Conservation (phyloP, 1,140 invertebrate species). For the Drosophila equinoxialis region DNA sequence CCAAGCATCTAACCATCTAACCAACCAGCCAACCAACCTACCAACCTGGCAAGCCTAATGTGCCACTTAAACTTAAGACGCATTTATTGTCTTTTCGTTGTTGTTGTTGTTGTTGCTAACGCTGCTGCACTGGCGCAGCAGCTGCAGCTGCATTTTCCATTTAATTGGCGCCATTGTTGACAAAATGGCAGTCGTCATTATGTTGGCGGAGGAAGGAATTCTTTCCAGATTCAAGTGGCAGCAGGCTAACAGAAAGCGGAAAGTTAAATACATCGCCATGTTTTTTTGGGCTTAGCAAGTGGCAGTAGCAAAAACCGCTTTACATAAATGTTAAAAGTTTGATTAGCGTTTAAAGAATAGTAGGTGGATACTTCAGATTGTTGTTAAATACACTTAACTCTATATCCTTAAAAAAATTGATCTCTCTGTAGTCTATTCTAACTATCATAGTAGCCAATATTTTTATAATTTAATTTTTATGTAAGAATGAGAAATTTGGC, state of each 20-base stretch:
- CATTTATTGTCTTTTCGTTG: constrained; percentile 73
- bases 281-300: constrained; percentile 25
- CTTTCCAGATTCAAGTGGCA: constrained; percentile 16
- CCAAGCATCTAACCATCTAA: too few relatives aligned
- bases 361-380: too few relatives aligned
- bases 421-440: too few relatives aligned
- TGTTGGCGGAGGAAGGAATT: constrained; percentile 25
- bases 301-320: constrained; percentile 38
- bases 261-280: constrained; percentile 33
- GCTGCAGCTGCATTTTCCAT: constrained; percentile 70
- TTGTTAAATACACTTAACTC: too few relatives aligned
- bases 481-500: not conserved
- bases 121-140: constrained; percentile 26
- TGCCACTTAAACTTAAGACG: constrained; percentile 80
- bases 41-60: constrained; percentile 69
- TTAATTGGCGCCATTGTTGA: constrained; percentile 81
- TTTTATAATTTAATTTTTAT: not conserved
- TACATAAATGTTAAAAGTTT: constrained; percentile 48
- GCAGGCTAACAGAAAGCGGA: not conserved
- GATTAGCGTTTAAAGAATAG: not conserved
- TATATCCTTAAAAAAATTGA: too few relatives aligned
- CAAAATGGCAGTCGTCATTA: constrained; percentile 69
- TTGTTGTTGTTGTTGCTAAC: constrained; percentile 18
- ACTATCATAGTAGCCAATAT: not conserved
- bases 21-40: constrained; percentile 19